Percentiles rank a stretch among this genome's conserved stretches.
Conservation (phyloP, 2,888 invertebrate genomes). For the Onthophagus sagittarius region DNA sequence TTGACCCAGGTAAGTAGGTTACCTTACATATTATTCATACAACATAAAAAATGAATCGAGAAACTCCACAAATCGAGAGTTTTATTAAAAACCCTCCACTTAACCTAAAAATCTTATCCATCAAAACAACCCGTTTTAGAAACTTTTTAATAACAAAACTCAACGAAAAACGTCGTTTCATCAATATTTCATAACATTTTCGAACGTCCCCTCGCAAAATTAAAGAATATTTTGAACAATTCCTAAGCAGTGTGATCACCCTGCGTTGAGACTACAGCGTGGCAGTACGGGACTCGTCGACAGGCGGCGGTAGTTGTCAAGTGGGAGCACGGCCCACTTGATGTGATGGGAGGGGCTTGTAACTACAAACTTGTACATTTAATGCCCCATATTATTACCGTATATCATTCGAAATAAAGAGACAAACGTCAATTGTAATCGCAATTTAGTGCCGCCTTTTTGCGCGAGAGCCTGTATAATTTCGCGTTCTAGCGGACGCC, state of each 20-base stretch:
- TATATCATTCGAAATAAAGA: slow-evolving; percentile 38
- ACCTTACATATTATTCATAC: not conserved
- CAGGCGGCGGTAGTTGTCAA: slow-evolving; percentile 46
- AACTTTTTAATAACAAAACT: not conserved
- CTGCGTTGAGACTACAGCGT: slow-evolving; percentile 35
- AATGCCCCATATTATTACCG: slow-evolving; percentile 40
- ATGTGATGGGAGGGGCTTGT: slow-evolving; percentile 41
- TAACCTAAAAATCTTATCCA: slow-evolving; percentile 34
- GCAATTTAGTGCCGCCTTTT: slow-evolving; percentile 27
- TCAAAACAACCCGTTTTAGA: slow-evolving; percentile 20
- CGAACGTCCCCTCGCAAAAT: not conserved
- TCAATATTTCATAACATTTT: not conserved
- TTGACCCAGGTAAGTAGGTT: not conserved
- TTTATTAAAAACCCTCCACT: slow-evolving; percentile 16
- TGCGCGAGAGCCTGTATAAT: slow-evolving; percentile 3
- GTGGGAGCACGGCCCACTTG: slow-evolving; percentile 39
- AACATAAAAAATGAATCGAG: not conserved
- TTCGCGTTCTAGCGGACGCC: not conserved
- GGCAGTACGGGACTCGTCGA: slow-evolving; percentile 33
- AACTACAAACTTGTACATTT: slow-evolving; percentile 39
- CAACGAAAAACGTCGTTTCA: not conserved
- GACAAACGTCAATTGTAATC: slow-evolving; percentile 34
- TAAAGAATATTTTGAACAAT: not conserved
- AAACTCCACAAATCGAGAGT: not conserved
- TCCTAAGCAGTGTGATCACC: slow-evolving; percentile 11